A percentile compares a stretch with the other conserved stretches of the same genome.
phyloP scores from a whole-genome alignment of 2,888 invertebrate species.

The Osmoderma eremita region DNA sequence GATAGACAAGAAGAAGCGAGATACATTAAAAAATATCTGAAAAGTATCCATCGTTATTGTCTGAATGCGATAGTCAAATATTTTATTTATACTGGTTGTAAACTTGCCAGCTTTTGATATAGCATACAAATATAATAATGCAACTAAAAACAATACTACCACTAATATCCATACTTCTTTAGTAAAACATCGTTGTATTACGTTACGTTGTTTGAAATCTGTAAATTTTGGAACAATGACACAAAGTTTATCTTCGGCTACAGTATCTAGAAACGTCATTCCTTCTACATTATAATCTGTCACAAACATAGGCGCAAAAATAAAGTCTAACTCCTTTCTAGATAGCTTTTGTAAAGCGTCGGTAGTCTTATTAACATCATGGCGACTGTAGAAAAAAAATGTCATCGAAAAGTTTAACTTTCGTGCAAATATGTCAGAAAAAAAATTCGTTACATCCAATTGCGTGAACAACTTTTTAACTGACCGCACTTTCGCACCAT shows the following conservation, averaged over 20 bases:
- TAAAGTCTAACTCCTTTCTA: constrained; percentile 58
- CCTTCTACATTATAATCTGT: constrained; percentile 61
- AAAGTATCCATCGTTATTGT: constrained; percentile 55
- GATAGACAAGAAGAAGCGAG: constrained; percentile 55
- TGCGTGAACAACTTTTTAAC: constrained; percentile 1
- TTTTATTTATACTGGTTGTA: constrained; percentile 19
- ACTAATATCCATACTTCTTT: constrained; percentile 60
- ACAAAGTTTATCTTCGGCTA: constrained; percentile 62
- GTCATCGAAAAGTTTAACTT: constrained; percentile 9
- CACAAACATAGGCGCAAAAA: constrained; percentile 61
- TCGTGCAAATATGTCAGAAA: neutral
- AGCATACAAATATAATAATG: constrained; percentile 38
- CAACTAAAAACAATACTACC: constrained; percentile 46
- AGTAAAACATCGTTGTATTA: constrained; percentile 60
- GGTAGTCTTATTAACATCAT: constrained; percentile 50
- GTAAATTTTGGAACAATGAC: constrained; percentile 61
- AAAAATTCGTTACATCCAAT: neutral
- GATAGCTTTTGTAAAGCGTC: constrained; percentile 61
- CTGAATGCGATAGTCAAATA: constrained; percentile 41
- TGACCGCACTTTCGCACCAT: constrained; percentile 1
- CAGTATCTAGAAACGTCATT: constrained; percentile 59
- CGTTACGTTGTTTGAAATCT: constrained; percentile 60
- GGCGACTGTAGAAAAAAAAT: constrained; percentile 42
- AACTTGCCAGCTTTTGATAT: constrained; percentile 36
- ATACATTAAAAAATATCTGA: constrained; percentile 61